These are phyloP conservation scores for Lycodopsis pacificus DNA, from an alignment of 2,797 vertebrate genomes.

Conservation along the genomic window DNA sequence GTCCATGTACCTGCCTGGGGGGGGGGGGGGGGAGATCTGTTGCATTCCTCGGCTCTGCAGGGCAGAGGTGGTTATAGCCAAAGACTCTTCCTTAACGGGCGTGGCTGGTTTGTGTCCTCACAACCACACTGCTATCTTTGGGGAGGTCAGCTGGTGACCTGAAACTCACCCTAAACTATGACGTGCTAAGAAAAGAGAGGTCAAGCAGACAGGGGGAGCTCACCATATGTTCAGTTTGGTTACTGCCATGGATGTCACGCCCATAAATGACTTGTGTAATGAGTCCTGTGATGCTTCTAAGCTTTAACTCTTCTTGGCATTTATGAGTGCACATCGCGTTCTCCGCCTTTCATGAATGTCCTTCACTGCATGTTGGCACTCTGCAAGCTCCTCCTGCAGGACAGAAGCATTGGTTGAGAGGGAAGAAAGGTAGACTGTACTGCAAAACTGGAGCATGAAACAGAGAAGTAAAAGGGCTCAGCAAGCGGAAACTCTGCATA, in stretches of 20 bases:
- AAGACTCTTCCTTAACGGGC: neutral
- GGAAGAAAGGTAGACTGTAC: constrained; percentile 11
- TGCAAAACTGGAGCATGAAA: constrained; percentile 24
- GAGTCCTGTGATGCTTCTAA: neutral
- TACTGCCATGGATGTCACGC: constrained; percentile 6
- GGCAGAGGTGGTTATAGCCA: constrained; percentile 6
- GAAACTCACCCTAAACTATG: constrained; percentile 26
- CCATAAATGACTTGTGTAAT: constrained; percentile 28
- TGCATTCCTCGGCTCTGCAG: neutral
- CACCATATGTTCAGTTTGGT: constrained; percentile 44
- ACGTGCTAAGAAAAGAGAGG: constrained; percentile 3
- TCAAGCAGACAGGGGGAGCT: constrained; percentile 8
- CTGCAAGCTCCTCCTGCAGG: neutral
- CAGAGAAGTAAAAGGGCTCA: constrained; percentile 9
- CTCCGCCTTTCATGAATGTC: constrained; percentile 1
- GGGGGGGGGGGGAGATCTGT: neutral
- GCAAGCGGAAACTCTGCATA: constrained; percentile 3
- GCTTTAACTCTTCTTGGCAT: constrained; percentile 1
- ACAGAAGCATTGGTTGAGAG: constrained; percentile 12
- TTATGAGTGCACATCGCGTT: constrained; percentile 8
- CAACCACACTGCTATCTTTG: constrained; percentile 35
- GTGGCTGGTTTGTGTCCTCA: constrained; percentile 24
- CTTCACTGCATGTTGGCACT: constrained; percentile 5
- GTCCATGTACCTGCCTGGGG: neutral
- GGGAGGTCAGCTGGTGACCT: constrained; percentile 15